Conservation (phyloP, 2,797 vertebrate genomes). For the Leucoraja ocellata region DNA sequence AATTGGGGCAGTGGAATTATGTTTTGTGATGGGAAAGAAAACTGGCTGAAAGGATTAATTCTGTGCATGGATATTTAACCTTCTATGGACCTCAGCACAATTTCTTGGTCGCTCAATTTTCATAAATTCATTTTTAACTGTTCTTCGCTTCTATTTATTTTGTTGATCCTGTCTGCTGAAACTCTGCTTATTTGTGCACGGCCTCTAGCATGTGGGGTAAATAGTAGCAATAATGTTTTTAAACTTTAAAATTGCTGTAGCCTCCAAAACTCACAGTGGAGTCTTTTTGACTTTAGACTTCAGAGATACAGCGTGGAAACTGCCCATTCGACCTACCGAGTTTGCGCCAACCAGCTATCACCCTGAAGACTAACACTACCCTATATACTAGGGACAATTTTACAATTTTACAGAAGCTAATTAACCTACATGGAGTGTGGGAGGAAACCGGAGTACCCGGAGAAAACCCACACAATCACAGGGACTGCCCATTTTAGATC, state of each 20-base stretch:
- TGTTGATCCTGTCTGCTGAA: not conserved
- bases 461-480: too few relatives aligned
- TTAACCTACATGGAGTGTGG: too few relatives aligned
- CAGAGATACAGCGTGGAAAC: too few relatives aligned
- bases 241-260: not conserved
- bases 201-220: not conserved
- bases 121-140: not conserved
- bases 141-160: not conserved
- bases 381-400: too few relatives aligned
- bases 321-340: too few relatives aligned
- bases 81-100: not conserved
- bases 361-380: too few relatives aligned
- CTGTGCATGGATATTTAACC: not conserved
- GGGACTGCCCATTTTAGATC: not conserved
- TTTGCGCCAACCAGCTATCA: too few relatives aligned
- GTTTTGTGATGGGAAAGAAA: not conserved
- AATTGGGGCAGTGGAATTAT: not conserved
- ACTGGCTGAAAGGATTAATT: not conserved
- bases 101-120: not conserved
- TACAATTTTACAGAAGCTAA: too few relatives aligned
- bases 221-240: not conserved
- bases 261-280: not conserved
- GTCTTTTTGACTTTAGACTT: too few relatives aligned
- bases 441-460: too few relatives aligned
- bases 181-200: not conserved